Conservation (phyloP, 2,113 vertebrate genomes). For the western clawed frog (Xenopus tropicalis) region DNA sequence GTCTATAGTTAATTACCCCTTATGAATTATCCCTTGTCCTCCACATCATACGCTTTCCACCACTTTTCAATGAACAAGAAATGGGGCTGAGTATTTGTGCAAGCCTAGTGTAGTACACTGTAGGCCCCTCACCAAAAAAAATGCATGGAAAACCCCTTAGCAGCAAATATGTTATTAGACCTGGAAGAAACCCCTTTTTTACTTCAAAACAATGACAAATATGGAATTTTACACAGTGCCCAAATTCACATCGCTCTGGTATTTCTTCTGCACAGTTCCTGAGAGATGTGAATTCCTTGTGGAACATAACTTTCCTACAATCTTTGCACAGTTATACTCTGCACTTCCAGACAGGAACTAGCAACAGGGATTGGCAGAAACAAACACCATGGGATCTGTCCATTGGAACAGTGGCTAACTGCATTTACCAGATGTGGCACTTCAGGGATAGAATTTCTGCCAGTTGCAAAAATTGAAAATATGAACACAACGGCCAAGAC, state of each 20-base stretch:
- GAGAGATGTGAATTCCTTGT: slow-evolving; percentile 26
- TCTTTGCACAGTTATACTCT: slow-evolving; percentile 2
- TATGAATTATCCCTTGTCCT: too few species aligned
- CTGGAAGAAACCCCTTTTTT: neutral
- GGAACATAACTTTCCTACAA: slow-evolving; percentile 16
- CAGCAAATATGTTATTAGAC: neutral
- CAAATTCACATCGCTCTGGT: neutral
- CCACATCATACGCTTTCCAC: too few species aligned
- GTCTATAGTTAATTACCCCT: too few species aligned
- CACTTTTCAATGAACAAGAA: too few species aligned
- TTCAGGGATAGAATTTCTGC: slow-evolving; percentile 23
- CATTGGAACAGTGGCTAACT: slow-evolving; percentile 26
- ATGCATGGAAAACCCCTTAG: too few species aligned
- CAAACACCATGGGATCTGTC: slow-evolving; percentile 17
- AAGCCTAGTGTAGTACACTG: too few species aligned
- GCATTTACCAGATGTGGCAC: slow-evolving; percentile 37
- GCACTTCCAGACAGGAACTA: slow-evolving; percentile 25
- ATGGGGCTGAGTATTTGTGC: too few species aligned
- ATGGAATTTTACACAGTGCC: neutral
- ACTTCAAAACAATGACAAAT: slow-evolving; percentile 7
- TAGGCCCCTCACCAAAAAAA: too few species aligned
- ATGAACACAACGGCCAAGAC: slow-evolving; percentile 3
- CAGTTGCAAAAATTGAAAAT: slow-evolving; percentile 22
- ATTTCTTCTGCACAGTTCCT: slow-evolving; percentile 7
- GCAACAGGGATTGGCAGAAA: slow-evolving; percentile 26